phyloP scores from a whole-genome alignment of 1,140 invertebrate species.

The Drosophila suzukii region DNA sequence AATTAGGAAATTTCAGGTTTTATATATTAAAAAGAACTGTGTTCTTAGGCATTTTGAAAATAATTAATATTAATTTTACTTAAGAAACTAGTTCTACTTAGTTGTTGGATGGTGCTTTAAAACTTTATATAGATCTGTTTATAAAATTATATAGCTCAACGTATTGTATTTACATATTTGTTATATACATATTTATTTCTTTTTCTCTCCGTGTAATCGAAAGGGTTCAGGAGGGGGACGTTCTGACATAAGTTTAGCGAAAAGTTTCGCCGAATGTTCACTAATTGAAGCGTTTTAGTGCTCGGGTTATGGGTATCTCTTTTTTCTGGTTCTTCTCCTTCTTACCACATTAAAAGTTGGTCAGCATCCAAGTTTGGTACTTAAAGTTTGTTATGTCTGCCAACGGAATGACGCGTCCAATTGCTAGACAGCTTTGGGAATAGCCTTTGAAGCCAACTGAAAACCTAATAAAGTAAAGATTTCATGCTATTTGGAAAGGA shows the following conservation, averaged over 20 bases:
- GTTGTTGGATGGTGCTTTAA: no score
- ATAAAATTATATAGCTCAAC: no score
- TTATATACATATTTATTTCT: not conserved
- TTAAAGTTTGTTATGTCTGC: conserved; percentile 70
- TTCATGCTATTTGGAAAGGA: conserved; percentile 11
- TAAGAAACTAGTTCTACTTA: no score
- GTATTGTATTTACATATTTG: not conserved
- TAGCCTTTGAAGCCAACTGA: not conserved
- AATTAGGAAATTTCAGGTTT: not conserved
- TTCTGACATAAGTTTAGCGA: conserved; percentile 19
- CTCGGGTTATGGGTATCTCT: conserved; percentile 16
- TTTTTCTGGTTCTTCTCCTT: conserved; percentile 24
- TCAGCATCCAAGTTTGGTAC: conserved; percentile 57
- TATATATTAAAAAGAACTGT: no score
- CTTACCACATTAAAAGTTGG: conserved; percentile 75
- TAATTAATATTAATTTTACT: no score
- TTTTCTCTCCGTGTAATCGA: conserved; percentile 1
- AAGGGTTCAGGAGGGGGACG: not conserved
- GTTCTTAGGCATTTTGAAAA: no score
- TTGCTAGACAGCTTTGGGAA: conserved; percentile 5
- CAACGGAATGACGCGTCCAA: conserved; percentile 33
- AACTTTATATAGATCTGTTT: no score
- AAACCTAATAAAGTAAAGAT: conserved; percentile 30
- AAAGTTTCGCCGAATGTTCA: conserved; percentile 39
- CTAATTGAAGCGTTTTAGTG: conserved; percentile 75